Evolutionary conservation across 2,888 invertebrate genomes (phyloP), one percentile per base, ranked within the genome.

Genomic region (Cryptosula pallasiana): DNA sequence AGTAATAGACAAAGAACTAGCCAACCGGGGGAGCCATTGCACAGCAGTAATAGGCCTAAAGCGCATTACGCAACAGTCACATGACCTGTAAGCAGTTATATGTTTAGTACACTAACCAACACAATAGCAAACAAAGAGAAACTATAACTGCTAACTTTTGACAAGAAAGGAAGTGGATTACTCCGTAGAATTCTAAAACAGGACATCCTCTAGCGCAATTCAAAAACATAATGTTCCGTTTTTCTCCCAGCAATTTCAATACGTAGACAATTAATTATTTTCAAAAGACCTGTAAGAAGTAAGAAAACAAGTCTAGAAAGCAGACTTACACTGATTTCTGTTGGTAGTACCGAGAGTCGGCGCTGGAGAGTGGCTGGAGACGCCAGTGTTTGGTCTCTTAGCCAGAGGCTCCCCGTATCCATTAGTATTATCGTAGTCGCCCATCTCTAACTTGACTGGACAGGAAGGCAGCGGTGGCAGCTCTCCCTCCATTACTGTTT

Each of bases 381-480:
- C 34, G 45, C 9, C 45, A n/a, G 57, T 57, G 34, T 63, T 63
- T 5, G 63, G 25, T 32, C 63, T 27, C 32, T 63, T 63, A 63
- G 63, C 63, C 20, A 27, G 63, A 9, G 63, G 63, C 34, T 63
- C 63, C 13, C 63, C 63, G 32, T 63, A 63, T 5, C 63, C 34
- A 34, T 63, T 63, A 32, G 63, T 29, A 63, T 34, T 20, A 9
- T 63, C 63, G n/a, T 32, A 63, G 25, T 63, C 63, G 32, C n/a
- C 32, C 9, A 20, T 63, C 32, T 63, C 63, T 32, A 63, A 20
- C 32, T 63, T 63, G 27, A 63, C 27, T 2, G 63, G 63, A n/a
- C 63, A 63, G 34, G 27, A 5, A 13, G 55, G 55, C 25, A 55
- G 3, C 20, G 20, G 45, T 5, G 45, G 45, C 5, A 45, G 45